Evolutionary conservation across 2,113 vertebrate genomes (phyloP), one percentile per base, ranked within the genome.

Genomic region (Aptenodytes patagonicus): DNA sequence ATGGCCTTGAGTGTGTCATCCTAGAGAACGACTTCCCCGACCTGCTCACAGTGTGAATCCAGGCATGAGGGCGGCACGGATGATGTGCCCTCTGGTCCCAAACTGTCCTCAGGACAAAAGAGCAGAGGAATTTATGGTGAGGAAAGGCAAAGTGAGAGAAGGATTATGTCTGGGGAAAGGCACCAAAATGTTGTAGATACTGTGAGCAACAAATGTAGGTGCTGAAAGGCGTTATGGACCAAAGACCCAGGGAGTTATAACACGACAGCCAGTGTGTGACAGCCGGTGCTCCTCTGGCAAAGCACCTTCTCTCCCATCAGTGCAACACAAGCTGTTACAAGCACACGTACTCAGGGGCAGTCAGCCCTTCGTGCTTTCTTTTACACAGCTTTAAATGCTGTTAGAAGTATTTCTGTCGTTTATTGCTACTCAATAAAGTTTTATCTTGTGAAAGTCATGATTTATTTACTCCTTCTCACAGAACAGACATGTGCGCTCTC

Each of bases 381-480:
- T 96, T 91, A 97, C 88, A 3, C 29, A 44, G 44, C 94, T 96
- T 96, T 97, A 97, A 97, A 97, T 6, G 34, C 89, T 28, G 75
- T 42, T 77, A 94, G 93, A 57, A 94, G 84, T 92, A 70, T 94
- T 96, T 76, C 91, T 92, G 97, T 76, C 71, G 2, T 97, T 97
- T 97, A 97, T 91, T 94, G 91, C 97, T 96, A 79, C 96, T 97
- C 96, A 82, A 96, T 97, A 97, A 97, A 97, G 69, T 97, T 97
- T 95, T 97, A 95, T 96, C 96, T 97, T n/a, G 81, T 95, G 96
- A 36, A 80, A 95, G 93, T 7, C 83, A 12, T 44, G 91, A 95
- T 97, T 96, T 97, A 97, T 95, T 95, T 93, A 96, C 96, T 96
- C 88, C 93, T 72, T 44, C 83, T 76, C 4, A 10, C 84, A 38